These are phyloP conservation scores for Digitonthophagus gazella DNA, from an alignment of 2,888 invertebrate species.

Conservation along the genomic window DNA sequence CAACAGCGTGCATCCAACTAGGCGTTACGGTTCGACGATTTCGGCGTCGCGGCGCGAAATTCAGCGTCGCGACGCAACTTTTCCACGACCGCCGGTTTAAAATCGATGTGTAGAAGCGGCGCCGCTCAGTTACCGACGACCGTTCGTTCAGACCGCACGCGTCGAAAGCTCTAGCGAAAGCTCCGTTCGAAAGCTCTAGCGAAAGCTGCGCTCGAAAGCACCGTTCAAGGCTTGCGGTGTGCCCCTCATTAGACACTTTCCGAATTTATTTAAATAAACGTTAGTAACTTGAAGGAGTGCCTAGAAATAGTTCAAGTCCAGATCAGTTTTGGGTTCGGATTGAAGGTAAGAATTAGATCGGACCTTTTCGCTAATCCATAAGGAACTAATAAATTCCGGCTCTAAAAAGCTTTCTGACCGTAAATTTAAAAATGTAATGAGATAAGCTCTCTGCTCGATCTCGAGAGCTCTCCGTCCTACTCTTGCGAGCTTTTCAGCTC, in stretches of 20 bases:
- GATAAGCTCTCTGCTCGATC: conserved; percentile 25
- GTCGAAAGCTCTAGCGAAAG: neutral
- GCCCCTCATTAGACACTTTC: too few relatives aligned
- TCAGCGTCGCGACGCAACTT: conserved; percentile 28
- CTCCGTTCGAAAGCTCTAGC: conserved; percentile 7
- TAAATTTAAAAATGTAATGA: conserved; percentile 30
- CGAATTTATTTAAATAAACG: neutral
- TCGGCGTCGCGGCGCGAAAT: conserved; percentile 3
- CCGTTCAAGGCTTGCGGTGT: too few relatives aligned
- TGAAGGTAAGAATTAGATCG: conserved; percentile 22
- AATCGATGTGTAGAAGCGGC: conserved; percentile 46
- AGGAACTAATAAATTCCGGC: conserved; percentile 16
- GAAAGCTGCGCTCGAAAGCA: neutral
- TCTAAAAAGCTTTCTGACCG: conserved; percentile 16
- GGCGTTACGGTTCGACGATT: conserved; percentile 25
- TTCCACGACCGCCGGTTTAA: conserved; percentile 39
- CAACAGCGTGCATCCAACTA: conserved; percentile 43
- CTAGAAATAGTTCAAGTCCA: neutral
- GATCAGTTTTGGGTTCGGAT: conserved; percentile 13
- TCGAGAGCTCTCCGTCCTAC: conserved; percentile 11
- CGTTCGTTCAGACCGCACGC: conserved; percentile 34
- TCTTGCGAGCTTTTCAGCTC: conserved; percentile 23
- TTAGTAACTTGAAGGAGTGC: neutral
- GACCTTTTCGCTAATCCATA: neutral
- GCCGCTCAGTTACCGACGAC: conserved; percentile 45